These are phyloP conservation scores for Polyergus mexicanus DNA, from an alignment of 1,140 invertebrate species.

Conservation along the genomic window DNA sequence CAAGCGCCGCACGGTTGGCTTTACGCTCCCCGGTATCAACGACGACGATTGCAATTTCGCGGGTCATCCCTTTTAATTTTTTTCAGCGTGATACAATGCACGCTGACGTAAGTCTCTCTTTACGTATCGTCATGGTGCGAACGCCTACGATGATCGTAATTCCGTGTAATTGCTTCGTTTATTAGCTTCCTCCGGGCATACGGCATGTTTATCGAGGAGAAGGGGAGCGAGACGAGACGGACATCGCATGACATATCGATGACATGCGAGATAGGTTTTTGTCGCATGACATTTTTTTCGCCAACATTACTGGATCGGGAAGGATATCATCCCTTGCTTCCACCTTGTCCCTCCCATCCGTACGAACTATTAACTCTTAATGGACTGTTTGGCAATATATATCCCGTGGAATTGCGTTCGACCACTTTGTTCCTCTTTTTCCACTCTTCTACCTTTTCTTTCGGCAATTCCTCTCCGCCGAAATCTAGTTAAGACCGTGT, in stretches of 20 bases:
- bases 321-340: not conserved
- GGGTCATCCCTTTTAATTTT: conserved; percentile 65
- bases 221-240: conserved; percentile 6
- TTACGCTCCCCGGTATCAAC: not conserved
- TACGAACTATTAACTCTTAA: conserved; percentile 68
- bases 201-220: conserved; percentile 68
- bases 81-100: conserved; percentile 55
- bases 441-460: conserved; percentile 29
- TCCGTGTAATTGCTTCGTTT: conserved; percentile 74
- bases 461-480: conserved; percentile 44
- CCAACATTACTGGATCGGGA: not conserved
- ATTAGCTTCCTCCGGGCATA: conserved; percentile 66
- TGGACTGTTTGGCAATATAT: conserved; percentile 66
- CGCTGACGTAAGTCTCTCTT: conserved; percentile 69
- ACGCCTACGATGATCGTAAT: conserved; percentile 74
- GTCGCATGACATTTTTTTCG: not conserved
- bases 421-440: not conserved
- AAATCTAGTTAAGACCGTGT: conserved; percentile 75
- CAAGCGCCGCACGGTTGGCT: not conserved
- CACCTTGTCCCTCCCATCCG: not conserved
- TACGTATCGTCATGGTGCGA: conserved; percentile 51
- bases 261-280: not conserved
- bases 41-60: conserved; percentile 57
- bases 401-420: conserved; percentile 19
- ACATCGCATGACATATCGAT: conserved; percentile 45